Evolutionary conservation across 2,113 vertebrate genomes (phyloP), one percentile per base, ranked within the genome.

Genomic region (Dasypus novemcinctus): DNA sequence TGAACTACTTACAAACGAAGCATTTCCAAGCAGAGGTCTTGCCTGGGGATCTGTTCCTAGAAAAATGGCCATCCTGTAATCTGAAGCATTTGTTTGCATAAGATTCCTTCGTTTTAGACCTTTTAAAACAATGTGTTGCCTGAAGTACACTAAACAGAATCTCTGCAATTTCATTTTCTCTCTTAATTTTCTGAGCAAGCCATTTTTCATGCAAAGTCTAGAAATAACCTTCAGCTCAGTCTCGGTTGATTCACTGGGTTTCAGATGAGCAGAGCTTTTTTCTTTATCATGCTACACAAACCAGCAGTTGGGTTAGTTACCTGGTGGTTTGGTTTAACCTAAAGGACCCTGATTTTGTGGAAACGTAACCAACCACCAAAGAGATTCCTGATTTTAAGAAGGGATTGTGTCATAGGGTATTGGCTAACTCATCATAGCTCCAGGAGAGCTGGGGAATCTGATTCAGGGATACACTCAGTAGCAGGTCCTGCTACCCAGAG

Each of bases 131-230:
- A 0, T 61, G 71, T 41, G 14, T 92, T 94, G 61, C 87, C 71
- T 78, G 33, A 49, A 93, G 90, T 63, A 68, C 46, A 43, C 93
- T 84, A 82, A 69, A 61, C 31, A n/a, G 25, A 63, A 46, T 61
- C 68, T 81, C 36, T 36, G n/a, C 9, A 17, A 20, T 95, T 69
- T 90, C 29, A 81, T 27, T 63, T 83, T 68, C 79, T 84, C n/a
- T 59, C 46, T 90, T 63, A 36, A 75, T 96, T 92, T 94, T 95
- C 72, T 68, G 41, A 94, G 36, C 49, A 74, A 89, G 31, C 29
- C 38, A 10, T 83, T 94, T 91, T 85, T 85, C 36, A 13, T 7
- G 43, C 49, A 75, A 46, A 90, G 27, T 52, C 49, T 90, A 29
- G 14, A 90, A 69, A 80, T 27, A 31, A 94, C 89, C 81, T 82